phyloP scores from a whole-genome alignment of 1,140 invertebrate species.

The Agraylea sexmaculata region DNA sequence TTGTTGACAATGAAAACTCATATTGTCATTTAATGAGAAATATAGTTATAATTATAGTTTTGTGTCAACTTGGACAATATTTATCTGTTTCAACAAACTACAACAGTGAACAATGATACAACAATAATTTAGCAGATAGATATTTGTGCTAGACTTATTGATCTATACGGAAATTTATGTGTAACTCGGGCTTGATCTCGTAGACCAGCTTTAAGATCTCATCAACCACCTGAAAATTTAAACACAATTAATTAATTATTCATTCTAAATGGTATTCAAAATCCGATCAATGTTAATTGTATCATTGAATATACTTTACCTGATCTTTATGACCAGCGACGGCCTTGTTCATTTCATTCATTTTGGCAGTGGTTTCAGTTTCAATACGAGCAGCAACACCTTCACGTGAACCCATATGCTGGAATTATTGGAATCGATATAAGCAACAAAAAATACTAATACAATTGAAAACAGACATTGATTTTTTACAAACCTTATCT shows the following conservation, averaged over 20 bases:
- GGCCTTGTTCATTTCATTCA: slow-evolving; percentile 77
- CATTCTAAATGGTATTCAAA: background rate
- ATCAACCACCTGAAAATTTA: slow-evolving; percentile 56
- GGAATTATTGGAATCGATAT: slow-evolving; percentile 19
- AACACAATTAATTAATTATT: background rate
- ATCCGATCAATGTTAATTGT: background rate
- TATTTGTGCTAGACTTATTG: too few relatives aligned
- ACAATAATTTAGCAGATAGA: too few relatives aligned
- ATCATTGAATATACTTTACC: slow-evolving; percentile 38
- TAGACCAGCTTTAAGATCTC: slow-evolving; percentile 75
- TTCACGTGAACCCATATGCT: slow-evolving; percentile 87
- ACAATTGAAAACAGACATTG: background rate
- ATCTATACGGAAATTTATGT: slow-evolving; percentile 61
- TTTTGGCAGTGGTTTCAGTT: slow-evolving; percentile 69
- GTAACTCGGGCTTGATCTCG: slow-evolving; percentile 80
- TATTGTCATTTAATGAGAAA: too few relatives aligned
- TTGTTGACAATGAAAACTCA: too few relatives aligned
- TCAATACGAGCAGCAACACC: slow-evolving; percentile 83
- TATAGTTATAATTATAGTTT: too few relatives aligned
- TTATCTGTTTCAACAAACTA: too few relatives aligned
- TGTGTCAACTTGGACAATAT: too few relatives aligned
- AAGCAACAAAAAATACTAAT: slow-evolving; percentile 3
- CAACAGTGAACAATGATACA: too few relatives aligned
- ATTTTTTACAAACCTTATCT: slow-evolving; percentile 53
- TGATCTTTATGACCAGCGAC: slow-evolving; percentile 62